Base-by-base conservation (phyloP, 1,140 invertebrate species). In the Micrasema longulum region DNA sequence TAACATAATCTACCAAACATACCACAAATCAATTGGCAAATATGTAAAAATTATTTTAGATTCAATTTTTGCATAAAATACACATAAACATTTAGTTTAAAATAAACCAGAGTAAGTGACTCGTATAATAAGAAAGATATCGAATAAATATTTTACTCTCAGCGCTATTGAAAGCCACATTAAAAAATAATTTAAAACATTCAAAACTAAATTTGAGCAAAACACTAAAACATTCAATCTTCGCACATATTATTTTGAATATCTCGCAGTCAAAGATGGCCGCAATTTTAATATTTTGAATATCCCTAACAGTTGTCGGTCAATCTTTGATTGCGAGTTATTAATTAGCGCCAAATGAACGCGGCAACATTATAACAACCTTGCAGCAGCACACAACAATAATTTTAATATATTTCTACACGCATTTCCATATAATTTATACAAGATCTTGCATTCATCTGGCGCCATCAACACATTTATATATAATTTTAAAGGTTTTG, bases 231-330 rank as follows among this genome's bases (percentile, higher is more conserved):
- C 60, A 36, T 69, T 35, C 72, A 69, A 63, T 55, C 66, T 36
- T 55, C 38, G 26, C 26, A 50, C 41, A 43, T 43, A 71, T 45
- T 60, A 23, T 57, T 65, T 52, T 53, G 16, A 53, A 45, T 71
- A 71, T 38, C 38, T 9, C 48, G n/a, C 14, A 52, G 23, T 23
- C 48, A 5, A 23, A 22, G 52, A 63, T 45, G 41, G 41, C 69
- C 43, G 20, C 69, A 41, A 38, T 55, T 66, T 66, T 63, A 72
- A 65, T 72, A 72, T 72, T 72, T 64, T 72, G 22, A 72, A 68
- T 72, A 72, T 62, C 55, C 36, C 55, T 20, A 53, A n/a, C 14
- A 60, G n/a, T 22, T n/a, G 16, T 16, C 36, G 35, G 14, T 11
- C 6, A 9, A 47, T 47, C 48, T 52, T 52, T 23, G 48, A 23